phyloP scores from a whole-genome alignment of 2,113 vertebrate species.

The Paraplagusia blochii region DNA sequence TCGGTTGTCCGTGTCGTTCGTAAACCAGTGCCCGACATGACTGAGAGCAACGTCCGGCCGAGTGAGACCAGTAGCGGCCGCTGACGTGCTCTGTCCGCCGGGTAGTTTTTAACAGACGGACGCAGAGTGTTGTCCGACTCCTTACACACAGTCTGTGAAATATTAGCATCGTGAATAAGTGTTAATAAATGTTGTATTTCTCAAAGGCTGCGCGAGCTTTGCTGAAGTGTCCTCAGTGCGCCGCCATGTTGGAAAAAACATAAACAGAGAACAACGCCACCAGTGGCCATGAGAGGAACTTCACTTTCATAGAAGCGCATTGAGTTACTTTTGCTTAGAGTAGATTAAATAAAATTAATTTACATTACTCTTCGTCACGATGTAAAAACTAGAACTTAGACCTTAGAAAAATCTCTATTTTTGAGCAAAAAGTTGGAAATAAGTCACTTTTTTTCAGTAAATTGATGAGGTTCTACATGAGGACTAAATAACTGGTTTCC shows the following conservation, averaged over 20 bases:
- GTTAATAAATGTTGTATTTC: background rate
- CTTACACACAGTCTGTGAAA: conserved; percentile 3
- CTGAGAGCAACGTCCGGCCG: conserved; percentile 29
- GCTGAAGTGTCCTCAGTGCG: background rate
- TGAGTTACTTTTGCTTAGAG: too few relatives aligned
- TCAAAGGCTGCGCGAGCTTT: too few relatives aligned
- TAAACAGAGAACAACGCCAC: conserved; percentile 35
- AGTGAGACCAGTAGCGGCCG: conserved; percentile 31
- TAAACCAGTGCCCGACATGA: conserved; percentile 57
- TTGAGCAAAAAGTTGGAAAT: too few relatives aligned
- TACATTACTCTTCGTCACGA: too few relatives aligned
- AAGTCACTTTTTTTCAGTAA: too few relatives aligned
- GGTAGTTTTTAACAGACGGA: background rate
- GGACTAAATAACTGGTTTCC: too few relatives aligned
- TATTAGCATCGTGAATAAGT: conserved; percentile 17
- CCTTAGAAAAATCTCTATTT: too few relatives aligned
- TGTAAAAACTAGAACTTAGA: too few relatives aligned
- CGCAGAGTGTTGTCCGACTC: conserved; percentile 1
- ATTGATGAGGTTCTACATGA: too few relatives aligned
- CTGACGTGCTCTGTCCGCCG: background rate
- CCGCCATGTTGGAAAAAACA: conserved; percentile 60
- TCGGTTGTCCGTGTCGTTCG: conserved; percentile 72
- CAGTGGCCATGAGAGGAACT: background rate
- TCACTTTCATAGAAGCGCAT: background rate
- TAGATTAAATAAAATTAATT: too few relatives aligned